Base-by-base conservation (phyloP, 2,888 invertebrate species). In the Scaptomyza flava region DNA sequence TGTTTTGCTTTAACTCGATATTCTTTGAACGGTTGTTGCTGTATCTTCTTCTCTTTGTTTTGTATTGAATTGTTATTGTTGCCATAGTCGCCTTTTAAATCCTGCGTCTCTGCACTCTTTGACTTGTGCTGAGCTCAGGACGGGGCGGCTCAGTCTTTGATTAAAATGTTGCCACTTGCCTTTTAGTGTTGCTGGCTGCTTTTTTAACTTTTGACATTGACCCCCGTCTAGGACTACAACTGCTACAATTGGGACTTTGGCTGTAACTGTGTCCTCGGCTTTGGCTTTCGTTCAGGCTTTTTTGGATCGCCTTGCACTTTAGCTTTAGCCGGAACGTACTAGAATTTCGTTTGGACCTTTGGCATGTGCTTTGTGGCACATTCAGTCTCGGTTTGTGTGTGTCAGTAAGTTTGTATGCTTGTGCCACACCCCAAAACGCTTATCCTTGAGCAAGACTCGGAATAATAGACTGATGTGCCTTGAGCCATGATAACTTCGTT, bases 161-260 rank as follows among this genome's bases (percentile, higher is more conserved):
- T 83, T 82, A 85, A 77, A 76, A 80, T 82, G 80, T 85, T 85
- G 71, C 68, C 85, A 81, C 81, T 84, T 81, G 51, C 79, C 73
- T 67, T 77, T 73, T 70, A 48, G 59, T 38, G 46, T 70, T 57
- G 46, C 67, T 51, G 65, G 53, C 72, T 41, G 67, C 66, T 70
- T 65, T 64, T 82, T 79, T 83, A 84, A 71, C 79, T 77, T 72
- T 66, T 81, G 81, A 79, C 81, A 81, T 81, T 84, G 81, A 81
- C 62, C 71, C 69, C 71, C 69, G 56, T 8, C 17, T 38, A 27
- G 27, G 9, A 33, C 33, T 9, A 41, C 72, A 50, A 60, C 45
- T 52, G 23, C 34, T 46, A 20, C 20, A 48, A 14, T 27, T 51
- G 5, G 9, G 23, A 33, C 17, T 51, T 8, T 14, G 48, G 17